Base-by-base conservation (phyloP, 2,797 vertebrate species). In the Tarsius wallacei region DNA sequence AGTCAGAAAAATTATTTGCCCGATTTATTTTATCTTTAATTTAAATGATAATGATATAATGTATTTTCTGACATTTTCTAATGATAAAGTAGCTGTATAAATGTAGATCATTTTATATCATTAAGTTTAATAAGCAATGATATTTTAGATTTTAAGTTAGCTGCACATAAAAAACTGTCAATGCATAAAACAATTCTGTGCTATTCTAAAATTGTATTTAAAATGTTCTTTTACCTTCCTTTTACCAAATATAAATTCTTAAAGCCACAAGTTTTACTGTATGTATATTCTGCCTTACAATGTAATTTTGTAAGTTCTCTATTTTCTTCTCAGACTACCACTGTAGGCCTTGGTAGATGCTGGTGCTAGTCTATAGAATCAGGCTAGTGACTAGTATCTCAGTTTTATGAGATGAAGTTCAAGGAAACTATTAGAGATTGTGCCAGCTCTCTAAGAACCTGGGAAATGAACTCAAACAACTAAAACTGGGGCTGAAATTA, bases 41-140 rank as follows among this genome's bases (percentile, higher is more conserved):
- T 91, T 91, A 76, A 80, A 78, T 68, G 24, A 28, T n/a, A 28
- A 47, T 82, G 78, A 64, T 10, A 49, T 51, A 80, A 42, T 63
- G 42, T 61, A 57, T 78, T 90, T 90, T 97, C 77, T 94, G 88
- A 90, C 51, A 78, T 70, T 64, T 14, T 68, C 66, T 77, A n/a
- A 82, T 68, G 22, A 61, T 57, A 89, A 71, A 13, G 92, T 3
- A 33, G 36, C 51, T 85, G 33, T 70, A 51, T 78, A 92, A 47
- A 70, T 84, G 64, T 68, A 82, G 91, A 57, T 70, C 4, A 55
- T 22, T 55, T 86, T 6, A 61, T 26, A 57, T 88, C 26, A 88
- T 66, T 53, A 80, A 74, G 21, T 73, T 81, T 91, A 64, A 68
- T 73, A 57, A 49, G n/a, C 66, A 78, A 42, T 55, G 33, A 55